phyloP scores from a whole-genome alignment of 2,113 vertebrate genomes.

The Tonatia bakeri region DNA sequence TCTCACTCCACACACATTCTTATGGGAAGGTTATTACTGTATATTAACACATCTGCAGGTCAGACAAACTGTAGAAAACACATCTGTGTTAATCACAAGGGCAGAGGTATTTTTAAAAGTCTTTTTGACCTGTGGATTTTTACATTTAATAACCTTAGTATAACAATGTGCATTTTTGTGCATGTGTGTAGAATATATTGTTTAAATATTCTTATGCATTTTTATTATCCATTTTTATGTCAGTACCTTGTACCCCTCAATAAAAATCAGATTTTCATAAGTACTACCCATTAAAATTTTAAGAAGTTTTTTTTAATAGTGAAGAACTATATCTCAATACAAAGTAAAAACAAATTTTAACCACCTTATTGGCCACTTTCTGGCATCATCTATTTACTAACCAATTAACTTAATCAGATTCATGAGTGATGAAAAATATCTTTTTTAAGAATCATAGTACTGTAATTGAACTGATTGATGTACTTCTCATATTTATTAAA shows the following conservation, averaged over 20 bases:
- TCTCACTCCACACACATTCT: background rate
- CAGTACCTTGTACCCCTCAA: background rate
- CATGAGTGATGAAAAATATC: constrained; percentile 21
- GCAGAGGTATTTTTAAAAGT: background rate
- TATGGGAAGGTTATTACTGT: background rate
- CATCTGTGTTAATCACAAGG: background rate
- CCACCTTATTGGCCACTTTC: background rate
- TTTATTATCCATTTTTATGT: background rate
- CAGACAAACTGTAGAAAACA: background rate
- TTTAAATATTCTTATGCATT: background rate
- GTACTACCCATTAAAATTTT: background rate
- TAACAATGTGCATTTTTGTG: background rate
- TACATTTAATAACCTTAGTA: background rate
- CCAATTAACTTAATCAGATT: constrained; percentile 31
- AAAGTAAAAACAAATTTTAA: background rate
- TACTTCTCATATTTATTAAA: background rate
- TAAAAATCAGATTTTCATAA: background rate
- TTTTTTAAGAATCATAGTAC: constrained; percentile 5
- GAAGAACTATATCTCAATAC: background rate
- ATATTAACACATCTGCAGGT: background rate
- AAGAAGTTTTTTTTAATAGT: background rate
- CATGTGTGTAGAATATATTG: background rate
- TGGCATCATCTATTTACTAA: background rate
- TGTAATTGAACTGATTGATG: constrained; percentile 20
- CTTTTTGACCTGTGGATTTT: background rate